A percentile compares a stretch with the other conserved stretches of the same genome.
These are phyloP conservation scores for Haliclystus octoradiatus DNA, from an alignment of 30 jellyfish, hydroid and myxozoan genomes.

Conservation along the genomic window DNA sequence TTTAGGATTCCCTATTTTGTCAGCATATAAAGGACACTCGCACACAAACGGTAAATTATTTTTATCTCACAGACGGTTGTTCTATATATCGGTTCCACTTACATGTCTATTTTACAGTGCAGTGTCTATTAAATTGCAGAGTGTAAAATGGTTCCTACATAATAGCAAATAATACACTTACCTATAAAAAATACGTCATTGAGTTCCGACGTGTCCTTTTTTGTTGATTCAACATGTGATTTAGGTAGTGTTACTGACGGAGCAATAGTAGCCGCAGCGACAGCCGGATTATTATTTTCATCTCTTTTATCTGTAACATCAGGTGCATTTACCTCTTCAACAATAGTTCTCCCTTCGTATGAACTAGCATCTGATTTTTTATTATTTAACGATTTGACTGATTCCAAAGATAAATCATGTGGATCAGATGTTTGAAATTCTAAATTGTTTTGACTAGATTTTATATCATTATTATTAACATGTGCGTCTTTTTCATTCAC, in stretches of 20 bases:
- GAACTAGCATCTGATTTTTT: neutral
- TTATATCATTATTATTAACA: neutral
- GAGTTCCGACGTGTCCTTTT: conserved; percentile 7
- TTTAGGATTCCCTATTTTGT: too few relatives aligned
- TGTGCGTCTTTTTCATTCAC: conserved; percentile 1
- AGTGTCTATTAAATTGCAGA: too few relatives aligned
- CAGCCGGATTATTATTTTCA: neutral
- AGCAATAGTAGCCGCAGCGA: neutral
- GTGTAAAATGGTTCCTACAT: too few relatives aligned
- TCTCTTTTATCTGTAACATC: neutral
- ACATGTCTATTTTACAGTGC: too few relatives aligned
- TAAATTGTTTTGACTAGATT: too few relatives aligned
- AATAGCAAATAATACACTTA: conserved; percentile 7
- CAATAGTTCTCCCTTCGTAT: neutral
- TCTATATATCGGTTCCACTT: neutral
- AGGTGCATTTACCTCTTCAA: neutral
- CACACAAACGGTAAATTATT: conserved; percentile 8
- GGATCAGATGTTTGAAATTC: too few relatives aligned
- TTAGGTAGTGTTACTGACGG: conserved; percentile 3
- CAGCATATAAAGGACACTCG: neutral
- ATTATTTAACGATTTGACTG: too few relatives aligned
- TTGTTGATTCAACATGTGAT: conserved; percentile 4
- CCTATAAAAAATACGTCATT: conserved; percentile 24
- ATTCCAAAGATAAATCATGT: too few relatives aligned
- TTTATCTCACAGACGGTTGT: conserved; percentile 10